Conservation (phyloP, 1,140 invertebrate genomes). For the Alviniconcha marisindica region DNA sequence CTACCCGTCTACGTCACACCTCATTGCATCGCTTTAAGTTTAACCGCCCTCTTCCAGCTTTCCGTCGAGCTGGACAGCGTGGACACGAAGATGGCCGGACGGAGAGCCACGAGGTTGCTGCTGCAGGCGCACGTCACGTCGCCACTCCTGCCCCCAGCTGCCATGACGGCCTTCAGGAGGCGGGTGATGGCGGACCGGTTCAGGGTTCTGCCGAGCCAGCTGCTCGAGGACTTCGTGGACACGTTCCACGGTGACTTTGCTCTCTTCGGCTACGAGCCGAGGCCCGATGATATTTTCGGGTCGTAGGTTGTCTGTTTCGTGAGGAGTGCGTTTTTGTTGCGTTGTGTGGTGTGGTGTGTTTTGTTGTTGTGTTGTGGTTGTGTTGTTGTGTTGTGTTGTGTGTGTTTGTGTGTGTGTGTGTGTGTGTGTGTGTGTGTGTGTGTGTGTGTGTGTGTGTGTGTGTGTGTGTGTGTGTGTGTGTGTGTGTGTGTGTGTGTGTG, state of each 20-base stretch:
- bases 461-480: no score
- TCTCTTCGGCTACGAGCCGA: slow-evolving; percentile 12
- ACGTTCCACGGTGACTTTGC: background rate
- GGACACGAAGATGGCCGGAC: background rate
- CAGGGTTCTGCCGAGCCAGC: background rate
- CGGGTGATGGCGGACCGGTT: background rate
- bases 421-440: no score
- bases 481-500: no score
- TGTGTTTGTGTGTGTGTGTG: no score
- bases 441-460: no score
- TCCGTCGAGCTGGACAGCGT: background rate
- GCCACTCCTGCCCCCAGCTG: background rate
- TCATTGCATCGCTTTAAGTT: background rate
- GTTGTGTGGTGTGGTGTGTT: no score
- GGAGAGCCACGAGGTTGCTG: background rate
- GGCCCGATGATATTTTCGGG: background rate
- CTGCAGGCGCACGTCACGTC: background rate
- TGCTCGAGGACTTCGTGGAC: background rate
- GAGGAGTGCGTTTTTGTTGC: no score
- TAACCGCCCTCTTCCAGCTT: no score
- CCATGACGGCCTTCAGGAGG: background rate
- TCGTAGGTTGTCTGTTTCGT: no score
- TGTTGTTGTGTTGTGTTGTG: no score
- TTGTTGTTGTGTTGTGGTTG: no score
- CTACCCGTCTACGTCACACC: background rate